These are phyloP conservation scores for Austrolebias charrua DNA, from an alignment of 2,797 vertebrate species.

Conservation along the genomic window DNA sequence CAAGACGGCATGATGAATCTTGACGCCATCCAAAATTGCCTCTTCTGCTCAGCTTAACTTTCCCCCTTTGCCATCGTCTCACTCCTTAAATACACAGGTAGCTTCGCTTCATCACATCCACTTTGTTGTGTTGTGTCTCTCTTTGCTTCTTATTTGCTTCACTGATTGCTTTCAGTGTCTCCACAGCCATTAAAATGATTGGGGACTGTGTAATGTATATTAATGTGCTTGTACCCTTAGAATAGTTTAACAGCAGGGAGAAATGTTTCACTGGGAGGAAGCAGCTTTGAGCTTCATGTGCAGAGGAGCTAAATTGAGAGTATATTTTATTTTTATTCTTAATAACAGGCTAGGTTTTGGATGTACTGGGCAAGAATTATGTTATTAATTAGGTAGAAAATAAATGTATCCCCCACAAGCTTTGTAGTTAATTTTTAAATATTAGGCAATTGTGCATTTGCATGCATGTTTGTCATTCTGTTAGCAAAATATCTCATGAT, in stretches of 20 bases:
- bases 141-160: slow-evolving; percentile 55
- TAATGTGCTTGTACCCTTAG: slow-evolving; percentile 62
- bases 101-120: slow-evolving; percentile 29
- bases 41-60: slow-evolving; percentile 60
- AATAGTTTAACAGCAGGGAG: slow-evolving; percentile 44
- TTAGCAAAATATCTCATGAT: too few relatives aligned
- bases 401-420: background rate
- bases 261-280: slow-evolving; percentile 61
- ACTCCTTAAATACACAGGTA: slow-evolving; percentile 41
- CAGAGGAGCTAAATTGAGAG: slow-evolving; percentile 54
- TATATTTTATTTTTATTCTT: slow-evolving; percentile 43
- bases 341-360: background rate
- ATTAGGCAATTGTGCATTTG: too few relatives aligned
- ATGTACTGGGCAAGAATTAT: background rate
- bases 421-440: too few relatives aligned
- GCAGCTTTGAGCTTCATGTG: slow-evolving; percentile 30
- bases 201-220: slow-evolving; percentile 66
- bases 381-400: background rate
- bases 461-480: too few relatives aligned
- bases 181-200: slow-evolving; percentile 64
- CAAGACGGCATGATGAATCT: slow-evolving; percentile 56
- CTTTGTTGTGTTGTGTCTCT: slow-evolving; percentile 36
- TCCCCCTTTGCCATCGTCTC: slow-evolving; percentile 49
- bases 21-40: slow-evolving; percentile 53
- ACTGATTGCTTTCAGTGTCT: slow-evolving; percentile 61